Evolutionary conservation across 2,888 invertebrate species (phyloP), one percentile per base, ranked within the genome.

Genomic region (Euplagia quadripunctaria): DNA sequence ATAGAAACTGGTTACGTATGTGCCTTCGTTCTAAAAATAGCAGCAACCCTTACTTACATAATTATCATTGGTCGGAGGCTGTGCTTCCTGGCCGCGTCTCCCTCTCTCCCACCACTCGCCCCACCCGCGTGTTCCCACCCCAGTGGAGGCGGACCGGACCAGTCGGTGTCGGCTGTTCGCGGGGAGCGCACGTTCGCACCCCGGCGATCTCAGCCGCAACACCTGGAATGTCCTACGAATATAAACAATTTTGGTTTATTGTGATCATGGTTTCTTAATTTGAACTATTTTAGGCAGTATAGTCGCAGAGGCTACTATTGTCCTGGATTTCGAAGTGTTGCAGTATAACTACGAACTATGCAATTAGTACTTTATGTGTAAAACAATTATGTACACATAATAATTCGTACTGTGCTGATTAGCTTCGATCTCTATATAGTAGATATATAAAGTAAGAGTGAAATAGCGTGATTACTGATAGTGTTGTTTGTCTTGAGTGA

Each of bases 61-160:
- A 94, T 94, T 93, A 88, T 92, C 92, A 91, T 92, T 89, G 92
- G 91, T 89, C 81, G 93, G 94, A 93, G 94, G 94, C 93, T 94
- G 94, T 90, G 92, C 83, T 91, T 91, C 90, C 91, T 89, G 87
- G 82, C 82, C 82, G 85, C 74, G 76, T 73, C 78, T 70, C 75
- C 78, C 71, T 72, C 80, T 71, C 79, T 85, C 85, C 85, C 83
- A 73, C 73, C 70, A 79, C 81, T 75, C 75, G 80, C 73, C 80
- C 80, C 82, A 86, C 86, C 82, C 78, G 52, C 68, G 63, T 55
- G 72, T 64, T 43, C 75, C 85, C 75, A 83, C 80, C 81, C 79
- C 77, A 74, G 73, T 79, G 77, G 70, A 75, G 79, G 76, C 77
- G 73, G 67, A 52, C 71, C 78, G 69, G 65, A 83, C 77, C 90